Evolutionary conservation across 2,797 vertebrate species (phyloP), one percentile per base, ranked within the genome.

Genomic region (Octomys mimax): DNA sequence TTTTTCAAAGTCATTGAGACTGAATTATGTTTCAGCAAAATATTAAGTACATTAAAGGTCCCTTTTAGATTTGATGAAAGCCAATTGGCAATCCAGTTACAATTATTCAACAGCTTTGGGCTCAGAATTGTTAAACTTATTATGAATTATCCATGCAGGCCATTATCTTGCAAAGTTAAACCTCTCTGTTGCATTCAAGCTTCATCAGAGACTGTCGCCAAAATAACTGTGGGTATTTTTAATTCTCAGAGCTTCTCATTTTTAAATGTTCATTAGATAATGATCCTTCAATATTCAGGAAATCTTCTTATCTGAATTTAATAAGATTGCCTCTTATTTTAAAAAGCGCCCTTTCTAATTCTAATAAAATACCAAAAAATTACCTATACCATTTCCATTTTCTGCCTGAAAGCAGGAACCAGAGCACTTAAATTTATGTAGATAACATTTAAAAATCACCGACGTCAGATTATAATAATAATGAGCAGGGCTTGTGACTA

Each of bases 11-110:
- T 98, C 28, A 91, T 98, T 94, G 98, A 96, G 97, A 92, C 78
- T 95, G 87, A 98, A 96, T 97, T 98, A 96, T 95, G 31, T 94
- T 98, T 97, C 95, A 96, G 87, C 94, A 82, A 97, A 97, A 66
- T 94, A 94, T 52, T 95, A 96, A 97, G 73, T 97, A 94, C 62
- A 94, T 96, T 87, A 97, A 93, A 97, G 39, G 70, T 94, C 71
- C 66, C 78, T 97, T 96, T 94, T 19, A 97, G 79, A 31, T 33
- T 92, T 83, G 31, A 39, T 21, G 59, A 91, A 95, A 97, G 94
- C 31, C 96, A 97, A 22, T 2, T 95, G 88, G 75, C 91, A 98
- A 89, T 96, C 31, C 0, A 33, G 59, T 52, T 52, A 26, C 96
- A 97, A 96, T 92, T 96, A 96, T 94, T 97, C 90, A 97, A 95